These are phyloP conservation scores for Ambastaia sidthimunki DNA, from an alignment of 2,797 vertebrate species.

Conservation along the genomic window DNA sequence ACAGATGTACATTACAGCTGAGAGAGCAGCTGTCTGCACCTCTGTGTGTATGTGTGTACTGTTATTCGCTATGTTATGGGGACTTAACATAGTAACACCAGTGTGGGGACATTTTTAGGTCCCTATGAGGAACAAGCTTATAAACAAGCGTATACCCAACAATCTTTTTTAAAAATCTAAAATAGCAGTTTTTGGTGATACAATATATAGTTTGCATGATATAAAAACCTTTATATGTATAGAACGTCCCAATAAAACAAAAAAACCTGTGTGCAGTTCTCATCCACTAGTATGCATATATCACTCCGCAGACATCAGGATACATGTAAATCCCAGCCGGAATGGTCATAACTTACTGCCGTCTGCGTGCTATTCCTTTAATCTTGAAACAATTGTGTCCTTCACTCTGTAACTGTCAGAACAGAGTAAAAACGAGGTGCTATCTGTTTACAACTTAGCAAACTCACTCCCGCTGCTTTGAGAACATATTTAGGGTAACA, in stretches of 20 bases:
- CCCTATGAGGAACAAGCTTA: too few relatives aligned
- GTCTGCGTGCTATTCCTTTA: constrained; percentile 10
- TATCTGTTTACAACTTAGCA: neutral
- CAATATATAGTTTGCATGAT: too few relatives aligned
- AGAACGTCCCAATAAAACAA: too few relatives aligned
- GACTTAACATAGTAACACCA: too few relatives aligned
- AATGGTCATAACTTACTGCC: constrained; percentile 14
- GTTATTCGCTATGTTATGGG: too few relatives aligned
- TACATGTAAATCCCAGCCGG: neutral
- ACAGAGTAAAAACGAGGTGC: neutral
- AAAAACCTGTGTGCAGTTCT: neutral
- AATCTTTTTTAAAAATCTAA: too few relatives aligned
- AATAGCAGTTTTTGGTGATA: too few relatives aligned
- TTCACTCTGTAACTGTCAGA: neutral
- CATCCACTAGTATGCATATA: constrained; percentile 11
- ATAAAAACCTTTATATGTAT: too few relatives aligned
- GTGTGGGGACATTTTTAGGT: too few relatives aligned
- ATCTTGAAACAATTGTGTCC: constrained; percentile 14
- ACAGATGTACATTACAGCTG: constrained; percentile 21
- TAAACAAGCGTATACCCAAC: too few relatives aligned
- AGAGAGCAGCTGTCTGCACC: constrained; percentile 33
- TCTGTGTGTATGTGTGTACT: neutral
- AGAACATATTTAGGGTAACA: neutral
- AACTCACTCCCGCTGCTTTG: neutral
- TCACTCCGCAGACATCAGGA: neutral